Percentiles rank a stretch among this genome's conserved stretches.
Conservation (phyloP, 2,888 invertebrate genomes). For the Acrobasis suavella region DNA sequence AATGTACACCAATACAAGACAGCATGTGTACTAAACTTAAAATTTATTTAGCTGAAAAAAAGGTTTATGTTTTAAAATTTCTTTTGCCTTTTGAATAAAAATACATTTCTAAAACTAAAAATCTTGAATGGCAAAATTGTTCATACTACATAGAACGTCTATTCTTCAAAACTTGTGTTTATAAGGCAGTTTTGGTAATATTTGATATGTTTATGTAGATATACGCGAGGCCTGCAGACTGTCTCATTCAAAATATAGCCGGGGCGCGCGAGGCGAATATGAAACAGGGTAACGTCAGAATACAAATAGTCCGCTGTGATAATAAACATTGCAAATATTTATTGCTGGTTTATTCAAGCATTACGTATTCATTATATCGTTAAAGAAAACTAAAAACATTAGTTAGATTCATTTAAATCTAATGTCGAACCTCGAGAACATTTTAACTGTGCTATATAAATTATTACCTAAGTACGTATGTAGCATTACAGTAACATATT, state of each 20-base stretch:
- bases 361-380: background rate
- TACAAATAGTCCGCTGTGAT: slow-evolving; percentile 36
- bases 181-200: slow-evolving; percentile 39
- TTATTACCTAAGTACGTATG: too few relatives aligned
- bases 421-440: background rate
- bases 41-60: background rate
- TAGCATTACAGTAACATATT: too few relatives aligned
- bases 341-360: background rate
- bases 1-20: background rate
- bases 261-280: slow-evolving; percentile 64
- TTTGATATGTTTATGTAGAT: slow-evolving; percentile 39
- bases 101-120: background rate
- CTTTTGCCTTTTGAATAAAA: background rate
- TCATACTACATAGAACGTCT: background rate
- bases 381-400: background rate
- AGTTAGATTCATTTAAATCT: background rate
- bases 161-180: slow-evolving; percentile 9
- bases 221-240: slow-evolving; percentile 62
- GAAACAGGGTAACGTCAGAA: slow-evolving; percentile 65
- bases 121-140: background rate
- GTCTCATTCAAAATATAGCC: slow-evolving; percentile 69
- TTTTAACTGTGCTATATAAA: too few relatives aligned
- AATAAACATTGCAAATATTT: slow-evolving; percentile 13
- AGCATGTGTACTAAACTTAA: background rate
- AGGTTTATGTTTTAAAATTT: background rate